Evolutionary conservation across 2,888 invertebrate genomes (phyloP).

Genomic region (Torymus aiolomorphi): DNA sequence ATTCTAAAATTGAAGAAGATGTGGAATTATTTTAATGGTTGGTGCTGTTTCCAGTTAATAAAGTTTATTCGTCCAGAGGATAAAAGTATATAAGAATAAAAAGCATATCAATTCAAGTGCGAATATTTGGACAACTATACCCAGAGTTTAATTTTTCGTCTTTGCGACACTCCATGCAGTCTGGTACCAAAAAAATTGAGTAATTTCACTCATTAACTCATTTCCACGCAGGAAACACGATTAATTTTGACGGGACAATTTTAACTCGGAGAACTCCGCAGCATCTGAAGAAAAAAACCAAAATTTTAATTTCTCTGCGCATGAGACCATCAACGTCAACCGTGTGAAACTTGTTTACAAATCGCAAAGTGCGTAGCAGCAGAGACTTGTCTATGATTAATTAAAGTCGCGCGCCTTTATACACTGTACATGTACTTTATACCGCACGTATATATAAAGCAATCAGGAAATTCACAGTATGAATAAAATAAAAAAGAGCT

Average conservation of each 20-base stretch:
- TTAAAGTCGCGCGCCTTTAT: not conserved
- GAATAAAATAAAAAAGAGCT: not conserved
- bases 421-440: not conserved
- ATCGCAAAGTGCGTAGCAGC: not conserved
- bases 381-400: slow-evolving; percentile 8
- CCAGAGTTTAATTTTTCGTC: too few species aligned
- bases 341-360: slow-evolving; percentile 13
- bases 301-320: slow-evolving; percentile 30
- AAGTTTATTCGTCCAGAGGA: too few species aligned
- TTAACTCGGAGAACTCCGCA: not conserved
- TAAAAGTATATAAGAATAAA: too few species aligned
- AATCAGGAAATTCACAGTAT: slow-evolving; percentile 8
- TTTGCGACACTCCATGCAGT: too few species aligned
- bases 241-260: slow-evolving; percentile 38
- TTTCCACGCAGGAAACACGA: slow-evolving; percentile 2
- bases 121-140: too few species aligned
- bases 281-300: not conserved
- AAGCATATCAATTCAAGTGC: too few species aligned
- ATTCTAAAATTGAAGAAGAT: too few species aligned
- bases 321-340: not conserved
- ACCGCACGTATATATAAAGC: slow-evolving; percentile 14
- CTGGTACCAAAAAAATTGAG: too few species aligned
- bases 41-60: too few species aligned
- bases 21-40: too few species aligned
- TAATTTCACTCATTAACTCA: slow-evolving; percentile 31